Base-by-base conservation (phyloP, 2,113 vertebrate species). In the Eulemur rufifrons region DNA sequence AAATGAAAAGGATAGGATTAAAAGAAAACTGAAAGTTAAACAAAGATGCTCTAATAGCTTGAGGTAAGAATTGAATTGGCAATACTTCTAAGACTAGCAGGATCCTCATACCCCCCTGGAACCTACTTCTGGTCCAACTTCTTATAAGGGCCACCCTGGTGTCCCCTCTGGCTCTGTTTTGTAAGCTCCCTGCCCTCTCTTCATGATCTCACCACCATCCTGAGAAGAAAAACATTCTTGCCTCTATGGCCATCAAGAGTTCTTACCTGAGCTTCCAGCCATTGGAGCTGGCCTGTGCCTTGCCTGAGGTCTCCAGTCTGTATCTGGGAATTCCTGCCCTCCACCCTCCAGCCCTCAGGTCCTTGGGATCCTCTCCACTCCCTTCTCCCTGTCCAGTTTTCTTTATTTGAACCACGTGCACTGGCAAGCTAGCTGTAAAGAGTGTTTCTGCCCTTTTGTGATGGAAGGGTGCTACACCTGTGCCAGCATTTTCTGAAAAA, bases 401-500 rank as follows among this genome's bases (percentile, higher is more conserved):
- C 64, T 54, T n/a, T 64, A 39, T 88, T 45, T 73, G 78, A 91
- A 71, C 52, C 11, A 29, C 14, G 63, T 39, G 39, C 13, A 21
- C 77, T 66, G 68, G 78, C 73, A 32, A 21, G 84, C 80, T 42
- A 92, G 21, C 78, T 74, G 9, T 84, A 59, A 74, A 56, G 68
- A 73, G 2, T 2, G 37, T 68, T 76, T 42, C 81, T 91, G 25
- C 39, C 86, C 45, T 86, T 94, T 93, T 3, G 10, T 89, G 92
- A 83, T 64, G 54, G 32, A 61, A 89, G 63, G 25, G 1, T 66
- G 34, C 76, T 83, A 6, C 69, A 63, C 59, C 45, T 34, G 1
- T 54, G 82, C 95, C 86, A 97, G 71, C 45, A 73, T 93, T 93
- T 96, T 93, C 87, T 95, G 90, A 50, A 95, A 94, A 86, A 66